Evolutionary conservation across 2,113 vertebrate genomes (phyloP).

Genomic region (Piprites chloris): DNA sequence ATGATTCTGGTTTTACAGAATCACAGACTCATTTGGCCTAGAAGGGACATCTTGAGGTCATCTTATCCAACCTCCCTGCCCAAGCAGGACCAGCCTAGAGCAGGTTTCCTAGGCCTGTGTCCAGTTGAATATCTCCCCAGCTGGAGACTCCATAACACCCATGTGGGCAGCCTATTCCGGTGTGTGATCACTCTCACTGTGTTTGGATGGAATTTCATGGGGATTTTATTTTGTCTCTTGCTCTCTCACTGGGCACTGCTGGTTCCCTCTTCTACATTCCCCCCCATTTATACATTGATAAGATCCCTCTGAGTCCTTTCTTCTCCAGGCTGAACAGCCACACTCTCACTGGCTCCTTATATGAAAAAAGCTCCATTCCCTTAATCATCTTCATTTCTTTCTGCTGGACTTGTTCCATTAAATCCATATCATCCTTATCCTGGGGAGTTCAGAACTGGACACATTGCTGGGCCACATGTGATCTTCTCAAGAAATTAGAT

Average conservation of each 20-base stretch:
- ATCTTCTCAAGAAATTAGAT: neutral
- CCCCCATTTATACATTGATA: neutral
- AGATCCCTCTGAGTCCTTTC: neutral
- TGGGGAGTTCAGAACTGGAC: neutral
- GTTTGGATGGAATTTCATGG: neutral
- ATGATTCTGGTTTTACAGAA: neutral
- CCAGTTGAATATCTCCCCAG: neutral
- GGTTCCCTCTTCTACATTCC: neutral
- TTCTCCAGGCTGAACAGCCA: neutral
- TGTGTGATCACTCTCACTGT: neutral
- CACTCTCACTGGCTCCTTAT: neutral
- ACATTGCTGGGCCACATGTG: neutral
- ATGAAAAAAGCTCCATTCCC: neutral
- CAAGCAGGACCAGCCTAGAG: neutral
- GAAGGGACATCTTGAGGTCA: neutral
- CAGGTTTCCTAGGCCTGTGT: neutral
- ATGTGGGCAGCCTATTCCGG: neutral
- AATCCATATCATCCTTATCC: neutral
- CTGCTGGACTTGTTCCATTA: neutral
- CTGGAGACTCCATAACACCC: neutral
- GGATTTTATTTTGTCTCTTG: neutral
- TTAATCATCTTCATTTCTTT: neutral
- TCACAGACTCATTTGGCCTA: neutral
- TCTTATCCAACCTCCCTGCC: neutral
- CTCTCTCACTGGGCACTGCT: neutral